Percentiles rank a stretch among this genome's conserved stretches.
Evolutionary conservation across 2,113 vertebrate species (phyloP).

Genomic region (Chionomys nivalis): DNA sequence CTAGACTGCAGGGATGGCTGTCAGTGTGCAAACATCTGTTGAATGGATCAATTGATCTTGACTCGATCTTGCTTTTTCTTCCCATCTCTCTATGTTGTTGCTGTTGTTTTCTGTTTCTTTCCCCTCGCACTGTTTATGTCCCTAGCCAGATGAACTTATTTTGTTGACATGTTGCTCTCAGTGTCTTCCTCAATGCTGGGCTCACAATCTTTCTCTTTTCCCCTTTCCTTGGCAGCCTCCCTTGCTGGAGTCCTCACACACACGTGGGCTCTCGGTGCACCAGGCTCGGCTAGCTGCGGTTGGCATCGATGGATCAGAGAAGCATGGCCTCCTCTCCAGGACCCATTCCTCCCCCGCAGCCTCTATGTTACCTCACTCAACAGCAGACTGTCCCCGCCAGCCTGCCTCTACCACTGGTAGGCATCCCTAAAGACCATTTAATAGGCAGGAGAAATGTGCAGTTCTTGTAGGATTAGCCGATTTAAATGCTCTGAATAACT

Average conservation of each 20-base stretch:
- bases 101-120: neutral
- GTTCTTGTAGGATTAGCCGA: conserved; percentile 90
- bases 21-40: conserved; percentile 86
- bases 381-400: conserved; percentile 85
- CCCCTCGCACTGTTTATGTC: conserved; percentile 83
- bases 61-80: conserved; percentile 76
- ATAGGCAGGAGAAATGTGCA: conserved; percentile 87
- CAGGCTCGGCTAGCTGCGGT: conserved; percentile 85
- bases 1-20: conserved; percentile 67
- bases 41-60: conserved; percentile 89
- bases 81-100: neutral
- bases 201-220: conserved; percentile 87
- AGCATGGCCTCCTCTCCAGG: conserved; percentile 85
- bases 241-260: conserved; percentile 80
- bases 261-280: conserved; percentile 84
- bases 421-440: conserved; percentile 86
- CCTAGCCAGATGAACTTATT: conserved; percentile 90
- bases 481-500: conserved; percentile 92
- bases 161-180: conserved; percentile 86
- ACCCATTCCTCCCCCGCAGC: conserved; percentile 84
- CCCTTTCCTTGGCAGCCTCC: conserved; percentile 86
- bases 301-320: conserved; percentile 88
- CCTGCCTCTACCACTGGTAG: conserved; percentile 88
- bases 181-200: conserved; percentile 81
- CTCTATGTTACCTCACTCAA: conserved; percentile 84